These are phyloP conservation scores for Siphamia tubifer DNA, from an alignment of 2,113 vertebrate species.

Conservation along the genomic window DNA sequence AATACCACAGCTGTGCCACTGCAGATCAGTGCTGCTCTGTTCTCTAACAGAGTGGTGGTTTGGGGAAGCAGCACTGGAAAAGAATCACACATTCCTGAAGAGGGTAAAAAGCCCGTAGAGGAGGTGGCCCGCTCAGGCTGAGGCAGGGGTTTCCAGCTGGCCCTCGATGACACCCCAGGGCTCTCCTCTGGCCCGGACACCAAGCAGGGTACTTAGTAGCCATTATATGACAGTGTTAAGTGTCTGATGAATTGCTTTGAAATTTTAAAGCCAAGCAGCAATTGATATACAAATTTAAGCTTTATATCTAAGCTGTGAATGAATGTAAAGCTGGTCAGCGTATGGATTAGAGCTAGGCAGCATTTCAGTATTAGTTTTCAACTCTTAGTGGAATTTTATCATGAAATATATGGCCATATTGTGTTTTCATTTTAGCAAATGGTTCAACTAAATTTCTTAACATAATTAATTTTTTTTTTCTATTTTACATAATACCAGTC, in stretches of 20 bases:
- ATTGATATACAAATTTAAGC: constrained; percentile 30
- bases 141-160: constrained; percentile 71
- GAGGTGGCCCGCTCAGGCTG: constrained; percentile 49
- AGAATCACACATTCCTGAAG: constrained; percentile 80
- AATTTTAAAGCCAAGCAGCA: constrained; percentile 48
- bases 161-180: constrained; percentile 49
- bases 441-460: too few relatives aligned
- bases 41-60: constrained; percentile 55
- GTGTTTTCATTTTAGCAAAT: too few relatives aligned
- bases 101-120: constrained; percentile 57
- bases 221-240: constrained; percentile 61
- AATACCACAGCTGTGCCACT: constrained; percentile 63
- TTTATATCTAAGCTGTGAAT: background rate
- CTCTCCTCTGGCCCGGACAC: constrained; percentile 60
- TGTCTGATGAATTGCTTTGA: constrained; percentile 55
- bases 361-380: background rate
- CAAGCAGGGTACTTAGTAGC: constrained; percentile 62
- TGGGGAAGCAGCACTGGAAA: constrained; percentile 68
- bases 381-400: background rate
- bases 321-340: background rate
- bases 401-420: background rate
- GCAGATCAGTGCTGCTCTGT: constrained; percentile 57
- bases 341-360: background rate
- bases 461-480: too few relatives aligned
- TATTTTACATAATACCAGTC: too few relatives aligned